Percentiles rank a stretch among this genome's conserved stretches.
Conservation (phyloP, 2,888 invertebrate species). For the Habrosyne pyritoides region DNA sequence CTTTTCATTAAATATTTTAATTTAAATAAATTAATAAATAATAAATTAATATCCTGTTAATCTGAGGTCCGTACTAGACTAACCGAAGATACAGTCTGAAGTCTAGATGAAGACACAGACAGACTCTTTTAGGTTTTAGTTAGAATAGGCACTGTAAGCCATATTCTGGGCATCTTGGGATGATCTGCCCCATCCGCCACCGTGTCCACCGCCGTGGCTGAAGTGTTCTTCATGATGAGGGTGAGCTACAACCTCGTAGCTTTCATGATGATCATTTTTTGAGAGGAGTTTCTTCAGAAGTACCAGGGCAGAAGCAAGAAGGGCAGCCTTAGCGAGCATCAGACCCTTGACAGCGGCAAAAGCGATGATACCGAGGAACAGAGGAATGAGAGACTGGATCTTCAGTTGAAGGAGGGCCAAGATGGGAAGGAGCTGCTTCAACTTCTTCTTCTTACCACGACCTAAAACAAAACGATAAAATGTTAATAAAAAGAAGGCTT, state of each 20-base stretch:
- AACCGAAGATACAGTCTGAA: slow-evolving; percentile 37
- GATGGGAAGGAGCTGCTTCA: slow-evolving; percentile 89
- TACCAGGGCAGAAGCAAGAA: slow-evolving; percentile 89
- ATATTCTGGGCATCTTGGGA: slow-evolving; percentile 86
- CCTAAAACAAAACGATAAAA: slow-evolving; percentile 72
- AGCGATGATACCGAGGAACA: slow-evolving; percentile 89
- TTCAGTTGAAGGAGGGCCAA: slow-evolving; percentile 91
- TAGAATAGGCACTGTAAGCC: slow-evolving; percentile 88
- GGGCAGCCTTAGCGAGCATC: slow-evolving; percentile 91
- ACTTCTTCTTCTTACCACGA: slow-evolving; percentile 91
- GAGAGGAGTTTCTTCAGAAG: slow-evolving; percentile 87
- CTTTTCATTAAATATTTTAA: slow-evolving; percentile 61
- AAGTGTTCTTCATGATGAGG: slow-evolving; percentile 85
- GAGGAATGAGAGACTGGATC: slow-evolving; percentile 89
- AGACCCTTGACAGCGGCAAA: slow-evolving; percentile 93
- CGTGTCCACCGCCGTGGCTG: slow-evolving; percentile 79
- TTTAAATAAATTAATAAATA: slow-evolving; percentile 77
- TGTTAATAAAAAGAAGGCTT: neutral
- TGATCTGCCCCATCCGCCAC: slow-evolving; percentile 86
- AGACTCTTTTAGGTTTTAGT: slow-evolving; percentile 66
- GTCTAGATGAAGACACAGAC: slow-evolving; percentile 11
- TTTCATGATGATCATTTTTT: slow-evolving; percentile 86
- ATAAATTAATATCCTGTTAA: slow-evolving; percentile 67
- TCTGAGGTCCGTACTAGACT: slow-evolving; percentile 73
- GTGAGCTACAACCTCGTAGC: slow-evolving; percentile 90